Base-by-base conservation (phyloP, 2,797 vertebrate species). In the Sebastes cheni region DNA sequence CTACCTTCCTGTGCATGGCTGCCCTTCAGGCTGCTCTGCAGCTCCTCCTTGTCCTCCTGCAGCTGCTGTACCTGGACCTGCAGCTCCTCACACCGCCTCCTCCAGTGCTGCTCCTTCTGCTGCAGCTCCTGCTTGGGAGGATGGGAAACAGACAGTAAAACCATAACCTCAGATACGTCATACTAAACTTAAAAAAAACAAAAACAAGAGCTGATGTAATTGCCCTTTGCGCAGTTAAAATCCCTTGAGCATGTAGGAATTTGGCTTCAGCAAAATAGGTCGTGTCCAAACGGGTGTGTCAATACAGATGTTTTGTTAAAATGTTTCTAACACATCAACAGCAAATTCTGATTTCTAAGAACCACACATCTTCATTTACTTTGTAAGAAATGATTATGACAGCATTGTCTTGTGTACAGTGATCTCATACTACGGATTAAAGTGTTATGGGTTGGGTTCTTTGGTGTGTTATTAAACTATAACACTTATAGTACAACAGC, bases 1-100 rank as follows among this genome's bases (percentile, higher is more conserved):
- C 30, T 88, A 97, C 97, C 97, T 94, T 96, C 97, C 80, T 97
- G 96, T 22, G 94, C 93, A 78, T 96, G 93, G 71, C 69, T 96
- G 76, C 95, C 96, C 0, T 90, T 95, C 7, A 98, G 90, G 67
- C 90, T 94, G 76, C 86, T 93, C 75, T 96, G 89, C 32, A 98
- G 95, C 88, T 95, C 95, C 77, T 88, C 95, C 81, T 93, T 96
- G 85, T 97, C 96, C 80, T 95, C 96, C 75, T 96, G 95, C 11
- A 97, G 94, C 67, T 86, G 90, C 85, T 92, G 93, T 61, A 97
- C 85, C 67, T 94, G 94, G 58, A 81, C 56, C 77, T 92, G 95
- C 70, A 98, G 92, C 73, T 92, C 93, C 64, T 95, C 95, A 73
- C 95, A 95, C 39, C 90, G 95, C 82, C 52, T 81, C 77, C 90